phyloP scores from a whole-genome alignment of 2,888 invertebrate species.

The Autographa pulchrina region DNA sequence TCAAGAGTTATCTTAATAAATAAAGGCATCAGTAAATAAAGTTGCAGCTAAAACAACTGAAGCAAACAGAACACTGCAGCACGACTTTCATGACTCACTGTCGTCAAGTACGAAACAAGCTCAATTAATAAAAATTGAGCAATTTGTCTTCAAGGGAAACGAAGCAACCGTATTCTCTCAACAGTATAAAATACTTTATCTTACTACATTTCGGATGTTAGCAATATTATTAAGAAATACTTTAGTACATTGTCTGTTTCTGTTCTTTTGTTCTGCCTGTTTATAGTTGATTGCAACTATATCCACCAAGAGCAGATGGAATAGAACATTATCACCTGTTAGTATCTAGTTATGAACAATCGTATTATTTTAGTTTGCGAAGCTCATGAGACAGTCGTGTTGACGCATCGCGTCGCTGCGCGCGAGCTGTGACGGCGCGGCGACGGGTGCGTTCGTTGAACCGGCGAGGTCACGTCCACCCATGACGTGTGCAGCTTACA shows the following conservation, averaged over 20 bases:
- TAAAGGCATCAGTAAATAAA: conserved; percentile 24
- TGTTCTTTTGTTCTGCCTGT: conserved; percentile 3
- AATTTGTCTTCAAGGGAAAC: conserved; percentile 53
- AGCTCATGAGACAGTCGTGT: conserved; percentile 65
- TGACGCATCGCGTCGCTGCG: conserved; percentile 79
- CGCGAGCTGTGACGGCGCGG: conserved; percentile 75
- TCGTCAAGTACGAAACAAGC: conserved; percentile 44
- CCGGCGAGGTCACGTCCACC: conserved; percentile 87
- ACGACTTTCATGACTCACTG: conserved; percentile 49
- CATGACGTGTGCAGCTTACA: conserved; percentile 77
- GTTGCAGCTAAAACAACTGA: conserved; percentile 24
- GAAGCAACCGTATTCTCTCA: conserved; percentile 9
- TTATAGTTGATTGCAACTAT: neutral
- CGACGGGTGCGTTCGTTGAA: conserved; percentile 85
- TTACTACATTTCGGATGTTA: neutral
- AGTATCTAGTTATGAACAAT: conserved; percentile 41
- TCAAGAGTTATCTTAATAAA: conserved; percentile 24
- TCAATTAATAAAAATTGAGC: conserved; percentile 58
- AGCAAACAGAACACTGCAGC: conserved; percentile 37
- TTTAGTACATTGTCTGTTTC: neutral
- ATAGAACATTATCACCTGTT: conserved; percentile 49
- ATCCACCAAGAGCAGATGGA: neutral
- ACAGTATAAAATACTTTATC: conserved; percentile 3
- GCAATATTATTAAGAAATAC: conserved; percentile 8
- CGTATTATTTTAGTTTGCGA: conserved; percentile 58